These are phyloP conservation scores for Nyctalus aviator DNA, from an alignment of 2,797 vertebrate genomes.

Conservation along the genomic window DNA sequence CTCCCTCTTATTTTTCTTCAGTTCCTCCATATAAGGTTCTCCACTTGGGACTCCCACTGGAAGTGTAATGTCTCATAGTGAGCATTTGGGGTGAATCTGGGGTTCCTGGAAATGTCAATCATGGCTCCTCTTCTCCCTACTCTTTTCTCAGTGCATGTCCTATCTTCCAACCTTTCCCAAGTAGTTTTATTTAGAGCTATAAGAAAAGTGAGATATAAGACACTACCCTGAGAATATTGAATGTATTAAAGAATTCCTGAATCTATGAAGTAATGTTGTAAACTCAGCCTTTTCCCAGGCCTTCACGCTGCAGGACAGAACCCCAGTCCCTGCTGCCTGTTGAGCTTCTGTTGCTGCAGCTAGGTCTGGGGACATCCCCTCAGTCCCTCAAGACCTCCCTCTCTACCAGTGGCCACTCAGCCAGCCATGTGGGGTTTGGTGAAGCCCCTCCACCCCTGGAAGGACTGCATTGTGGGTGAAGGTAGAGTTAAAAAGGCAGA, in stretches of 20 bases:
- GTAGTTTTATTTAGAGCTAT: too few relatives aligned
- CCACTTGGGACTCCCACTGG: not conserved
- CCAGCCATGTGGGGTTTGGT: too few relatives aligned
- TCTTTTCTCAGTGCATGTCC: not conserved
- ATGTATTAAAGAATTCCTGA: too few relatives aligned
- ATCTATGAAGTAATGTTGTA: too few relatives aligned
- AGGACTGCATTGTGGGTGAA: too few relatives aligned
- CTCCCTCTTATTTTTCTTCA: not conserved
- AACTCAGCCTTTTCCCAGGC: not conserved
- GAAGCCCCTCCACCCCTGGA: too few relatives aligned
- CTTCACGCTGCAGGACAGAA: not conserved
- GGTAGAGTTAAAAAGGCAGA: too few relatives aligned
- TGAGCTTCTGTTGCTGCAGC: not conserved
- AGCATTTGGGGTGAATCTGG: not conserved
- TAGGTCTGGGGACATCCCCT: not conserved
- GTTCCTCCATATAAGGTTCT: not conserved
- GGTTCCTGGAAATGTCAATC: accelerated
- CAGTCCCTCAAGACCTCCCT: too few relatives aligned
- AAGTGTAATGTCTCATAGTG: not conserved
- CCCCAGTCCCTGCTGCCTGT: not conserved
- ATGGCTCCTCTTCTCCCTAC: not conserved
- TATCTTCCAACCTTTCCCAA: accelerated
- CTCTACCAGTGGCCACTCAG: too few relatives aligned
- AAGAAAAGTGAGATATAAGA: too few relatives aligned
- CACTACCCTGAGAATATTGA: too few relatives aligned